phyloP scores from a whole-genome alignment of 2,888 invertebrate species.

The Quadroppia sp. region DNA sequence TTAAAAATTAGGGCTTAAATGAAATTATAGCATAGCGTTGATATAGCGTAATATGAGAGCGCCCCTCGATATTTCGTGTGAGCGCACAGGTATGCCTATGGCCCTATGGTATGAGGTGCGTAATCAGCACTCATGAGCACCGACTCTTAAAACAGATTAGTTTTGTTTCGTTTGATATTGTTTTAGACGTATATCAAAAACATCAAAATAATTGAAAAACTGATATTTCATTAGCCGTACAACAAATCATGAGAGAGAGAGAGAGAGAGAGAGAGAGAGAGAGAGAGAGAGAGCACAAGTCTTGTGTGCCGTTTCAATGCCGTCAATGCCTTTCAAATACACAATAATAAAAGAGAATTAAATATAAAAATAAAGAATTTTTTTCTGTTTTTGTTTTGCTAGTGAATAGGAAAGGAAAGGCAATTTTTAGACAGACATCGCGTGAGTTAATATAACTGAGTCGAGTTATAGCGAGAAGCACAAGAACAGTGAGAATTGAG shows the following conservation, averaged over 20 bases:
- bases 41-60: neutral
- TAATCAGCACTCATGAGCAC: too few relatives aligned
- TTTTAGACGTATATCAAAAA: neutral
- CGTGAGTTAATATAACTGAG: constrained; percentile 1
- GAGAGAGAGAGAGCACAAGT: too few relatives aligned
- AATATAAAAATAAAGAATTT: neutral
- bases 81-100: neutral
- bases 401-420: neutral
- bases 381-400: too few relatives aligned
- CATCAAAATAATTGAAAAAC: too few relatives aligned
- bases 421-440: constrained; percentile 6
- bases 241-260: neutral
- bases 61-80: too few relatives aligned
- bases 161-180: neutral
- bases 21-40: neutral
- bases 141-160: neutral
- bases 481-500: too few relatives aligned
- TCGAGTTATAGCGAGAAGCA: too few relatives aligned
- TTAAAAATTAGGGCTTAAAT: too few relatives aligned
- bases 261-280: too few relatives aligned
- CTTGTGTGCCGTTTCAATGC: neutral
- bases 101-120: too few relatives aligned
- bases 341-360: neutral
- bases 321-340: too few relatives aligned
- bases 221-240: neutral